A percentile compares a stretch with the other conserved stretches of the same genome.
phyloP scores from a whole-genome alignment of 2,888 invertebrate species.

The Cremastinae sp. region DNA sequence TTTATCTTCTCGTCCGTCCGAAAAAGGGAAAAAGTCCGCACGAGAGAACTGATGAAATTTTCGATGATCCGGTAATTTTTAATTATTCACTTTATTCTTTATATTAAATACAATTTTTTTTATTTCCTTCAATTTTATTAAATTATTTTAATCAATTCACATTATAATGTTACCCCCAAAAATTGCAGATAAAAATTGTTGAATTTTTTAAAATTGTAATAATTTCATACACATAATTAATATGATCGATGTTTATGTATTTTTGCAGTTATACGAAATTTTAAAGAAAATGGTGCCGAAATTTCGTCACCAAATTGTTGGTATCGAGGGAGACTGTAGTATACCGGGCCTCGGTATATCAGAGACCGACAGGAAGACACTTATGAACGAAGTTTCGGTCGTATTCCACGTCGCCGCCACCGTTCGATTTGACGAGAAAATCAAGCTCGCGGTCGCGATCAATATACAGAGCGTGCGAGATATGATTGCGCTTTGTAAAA shows the following conservation, averaged over 20 bases:
- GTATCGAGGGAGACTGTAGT: constrained; percentile 83
- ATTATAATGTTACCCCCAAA: too few relatives aligned
- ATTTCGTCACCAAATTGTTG: constrained; percentile 83
- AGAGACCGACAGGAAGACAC: constrained; percentile 81
- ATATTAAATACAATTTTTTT: not conserved
- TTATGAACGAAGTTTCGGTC: constrained; percentile 81
- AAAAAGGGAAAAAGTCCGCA: constrained; percentile 82
- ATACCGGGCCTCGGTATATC: constrained; percentile 84
- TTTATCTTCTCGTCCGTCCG: constrained; percentile 84
- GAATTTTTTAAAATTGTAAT: not conserved
- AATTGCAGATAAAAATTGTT: too few relatives aligned
- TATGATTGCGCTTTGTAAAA: constrained; percentile 84
- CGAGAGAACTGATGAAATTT: constrained; percentile 81
- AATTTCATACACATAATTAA: not conserved
- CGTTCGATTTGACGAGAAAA: constrained; percentile 87
- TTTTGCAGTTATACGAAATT: constrained; percentile 81
- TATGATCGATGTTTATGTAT: constrained; percentile 1
- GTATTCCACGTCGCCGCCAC: constrained; percentile 84
- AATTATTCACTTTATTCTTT: not conserved
- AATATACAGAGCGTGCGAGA: constrained; percentile 87
- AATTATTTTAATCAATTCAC: not conserved
- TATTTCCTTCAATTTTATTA: not conserved
- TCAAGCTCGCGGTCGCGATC: constrained; percentile 87
- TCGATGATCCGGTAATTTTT: constrained; percentile 77
- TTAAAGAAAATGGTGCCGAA: constrained; percentile 83